Base-by-base conservation (phyloP, 2,888 invertebrate species). In the Dolichomitus sp. region DNA sequence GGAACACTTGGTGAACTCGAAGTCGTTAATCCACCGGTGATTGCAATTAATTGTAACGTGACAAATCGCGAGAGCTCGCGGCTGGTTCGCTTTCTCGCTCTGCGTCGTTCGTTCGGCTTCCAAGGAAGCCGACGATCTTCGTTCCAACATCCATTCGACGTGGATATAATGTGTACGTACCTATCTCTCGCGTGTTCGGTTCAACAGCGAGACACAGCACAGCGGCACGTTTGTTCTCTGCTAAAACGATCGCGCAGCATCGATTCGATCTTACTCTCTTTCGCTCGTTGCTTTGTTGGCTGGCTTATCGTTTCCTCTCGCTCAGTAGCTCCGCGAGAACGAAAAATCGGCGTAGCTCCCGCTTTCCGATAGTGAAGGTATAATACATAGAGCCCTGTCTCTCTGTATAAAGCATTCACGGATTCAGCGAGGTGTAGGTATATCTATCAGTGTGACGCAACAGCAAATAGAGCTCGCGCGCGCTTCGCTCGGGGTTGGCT, bases 41-140 rank as follows among this genome's bases (percentile, higher is more conserved):
- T 87, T 87, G 88, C 88, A 88, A 89, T 89, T 89, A 89, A 89
- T 89, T 88, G 88, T 87, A 88, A 88, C 88, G 88, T 89, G 89
- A 89, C 89, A 88, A 89, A 89, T 89, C 89, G 88, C 84, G 76
- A 83, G 84, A 84, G 79, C 79, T 81, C 79, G 59, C 57, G 48
- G 40, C 74, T 83, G 74, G 83, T 74, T 72, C 61, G 52, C 81
- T 78, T 59, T 54, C 76, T 57, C 76, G 30, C 65, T 76, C 42
- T 69, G 42, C 72, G 61, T 54, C 42, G 80, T 80, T 83, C 76
- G 80, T 76, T 83, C 83, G 80, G 83, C 80, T 83, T 80, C 80
- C 80, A 76, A 80, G 80, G 76, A 83, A 83, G 83, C 83, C 63
- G 76, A 73, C 80, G 83, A 83, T 83, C 80, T 72, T 80, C 83